These are phyloP conservation scores for Idaea aversata DNA, from an alignment of 2,888 invertebrate genomes.

Conservation along the genomic window DNA sequence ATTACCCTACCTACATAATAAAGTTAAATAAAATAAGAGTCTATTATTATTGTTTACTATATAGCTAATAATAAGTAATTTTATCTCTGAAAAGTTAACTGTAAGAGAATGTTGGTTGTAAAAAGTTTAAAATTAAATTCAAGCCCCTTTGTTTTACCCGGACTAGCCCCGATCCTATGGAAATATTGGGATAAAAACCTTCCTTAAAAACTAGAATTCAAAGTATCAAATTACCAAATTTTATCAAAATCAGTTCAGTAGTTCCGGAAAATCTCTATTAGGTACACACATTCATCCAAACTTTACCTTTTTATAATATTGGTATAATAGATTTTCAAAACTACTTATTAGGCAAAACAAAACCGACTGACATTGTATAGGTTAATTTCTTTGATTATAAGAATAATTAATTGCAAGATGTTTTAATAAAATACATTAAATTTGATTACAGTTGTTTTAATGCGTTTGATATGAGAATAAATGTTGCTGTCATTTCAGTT, in stretches of 20 bases:
- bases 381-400: constrained; percentile 13
- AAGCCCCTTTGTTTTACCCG: constrained; percentile 1
- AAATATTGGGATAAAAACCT: too few relatives aligned
- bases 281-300: neutral
- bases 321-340: constrained; percentile 25
- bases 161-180: neutral
- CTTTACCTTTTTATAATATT: constrained; percentile 13
- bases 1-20: too few relatives aligned
- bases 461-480: too few relatives aligned
- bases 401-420: constrained; percentile 54
- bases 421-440: constrained; percentile 53
- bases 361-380: constrained; percentile 63
- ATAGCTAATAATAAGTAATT: neutral
- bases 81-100: constrained; percentile 20
- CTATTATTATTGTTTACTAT: too few relatives aligned
- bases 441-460: neutral
- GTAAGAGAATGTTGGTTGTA: constrained; percentile 51
- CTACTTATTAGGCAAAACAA: constrained; percentile 43
- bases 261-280: too few relatives aligned
- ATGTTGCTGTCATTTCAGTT: too few relatives aligned
- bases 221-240: too few relatives aligned
- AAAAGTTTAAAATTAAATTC: constrained; percentile 26
- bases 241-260: too few relatives aligned
- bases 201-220: too few relatives aligned
- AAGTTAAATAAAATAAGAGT: too few relatives aligned